phyloP scores from a whole-genome alignment of 2,113 vertebrate species.

The Vombatus ursinus region DNA sequence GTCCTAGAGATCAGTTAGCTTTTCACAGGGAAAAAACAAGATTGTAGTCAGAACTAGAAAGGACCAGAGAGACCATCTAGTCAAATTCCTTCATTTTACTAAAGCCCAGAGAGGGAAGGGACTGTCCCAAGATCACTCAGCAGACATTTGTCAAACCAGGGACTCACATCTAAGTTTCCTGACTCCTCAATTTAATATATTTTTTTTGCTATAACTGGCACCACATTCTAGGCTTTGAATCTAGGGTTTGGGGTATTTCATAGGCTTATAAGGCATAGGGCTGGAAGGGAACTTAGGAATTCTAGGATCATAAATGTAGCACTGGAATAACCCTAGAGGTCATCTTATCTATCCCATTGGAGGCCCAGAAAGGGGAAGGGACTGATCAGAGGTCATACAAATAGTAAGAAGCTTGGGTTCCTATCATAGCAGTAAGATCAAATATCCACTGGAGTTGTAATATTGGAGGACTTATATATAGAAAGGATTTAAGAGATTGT shows the following conservation, averaged over 20 bases:
- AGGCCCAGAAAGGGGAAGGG: not conserved
- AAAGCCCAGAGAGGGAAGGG: not conserved
- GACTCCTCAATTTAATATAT: not conserved
- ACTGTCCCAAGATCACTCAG: not conserved
- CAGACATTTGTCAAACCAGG: not conserved
- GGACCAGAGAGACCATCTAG: not conserved
- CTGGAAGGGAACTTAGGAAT: not conserved
- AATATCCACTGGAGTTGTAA: not conserved
- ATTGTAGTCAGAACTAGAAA: not conserved
- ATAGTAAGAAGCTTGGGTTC: not conserved
- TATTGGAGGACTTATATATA: not conserved
- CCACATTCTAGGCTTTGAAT: not conserved
- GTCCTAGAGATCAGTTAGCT: not conserved
- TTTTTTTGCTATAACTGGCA: not conserved
- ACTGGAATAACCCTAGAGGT: not conserved
- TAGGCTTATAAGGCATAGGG: not conserved
- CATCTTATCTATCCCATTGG: not conserved
- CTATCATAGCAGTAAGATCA: not conserved
- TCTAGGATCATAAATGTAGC: not conserved
- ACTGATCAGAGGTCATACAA: not conserved
- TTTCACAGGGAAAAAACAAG: not conserved
- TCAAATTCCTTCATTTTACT: not conserved
- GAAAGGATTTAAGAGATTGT: not conserved
- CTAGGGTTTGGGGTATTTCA: not conserved
- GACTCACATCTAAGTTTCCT: not conserved